Conservation (phyloP, 2,113 vertebrate genomes). For the Channa maculata region DNA sequence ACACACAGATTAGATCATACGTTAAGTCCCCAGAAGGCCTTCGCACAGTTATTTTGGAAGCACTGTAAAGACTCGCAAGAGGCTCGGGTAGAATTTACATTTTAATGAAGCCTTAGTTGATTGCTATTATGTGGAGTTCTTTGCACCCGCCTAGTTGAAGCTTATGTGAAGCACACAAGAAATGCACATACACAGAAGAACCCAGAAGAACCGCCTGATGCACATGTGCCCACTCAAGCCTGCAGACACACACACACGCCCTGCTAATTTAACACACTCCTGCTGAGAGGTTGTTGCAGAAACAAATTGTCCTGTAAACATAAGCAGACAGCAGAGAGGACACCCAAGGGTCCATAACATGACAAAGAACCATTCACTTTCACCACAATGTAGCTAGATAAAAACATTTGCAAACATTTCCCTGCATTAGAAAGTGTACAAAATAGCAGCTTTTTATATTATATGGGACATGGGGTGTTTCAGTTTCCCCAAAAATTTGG, state of each 20-base stretch:
- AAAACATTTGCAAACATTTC: conserved; percentile 29
- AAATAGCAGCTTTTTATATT: conserved; percentile 18
- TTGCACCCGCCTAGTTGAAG: conserved; percentile 44
- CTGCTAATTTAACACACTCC: conserved; percentile 55
- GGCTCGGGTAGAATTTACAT: conserved; percentile 71
- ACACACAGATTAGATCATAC: conserved; percentile 73
- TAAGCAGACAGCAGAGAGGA: conserved; percentile 28
- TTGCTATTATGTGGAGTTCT: conserved; percentile 64
- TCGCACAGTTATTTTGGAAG: conserved; percentile 67
- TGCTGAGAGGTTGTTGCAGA: conserved; percentile 59
- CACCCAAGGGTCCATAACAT: conserved; percentile 35
- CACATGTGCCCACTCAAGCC: conserved; percentile 16
- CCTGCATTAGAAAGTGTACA: conserved; percentile 24
- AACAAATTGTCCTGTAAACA: conserved; percentile 68
- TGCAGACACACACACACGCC: conserved; percentile 20
- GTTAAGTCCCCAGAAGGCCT: conserved; percentile 61
- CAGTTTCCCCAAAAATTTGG: not conserved
- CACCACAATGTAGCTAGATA: conserved; percentile 13
- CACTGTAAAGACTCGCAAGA: conserved; percentile 70
- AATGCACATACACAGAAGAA: conserved; percentile 13
- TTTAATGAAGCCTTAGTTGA: conserved; percentile 77
- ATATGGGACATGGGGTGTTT: conserved; percentile 3
- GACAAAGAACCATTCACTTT: conserved; percentile 34
- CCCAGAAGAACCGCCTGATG: not conserved
- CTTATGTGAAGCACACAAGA: conserved; percentile 30